These are phyloP conservation scores for Pachycephus smyrnensis DNA, from an alignment of 2,888 invertebrate genomes.

Conservation along the genomic window DNA sequence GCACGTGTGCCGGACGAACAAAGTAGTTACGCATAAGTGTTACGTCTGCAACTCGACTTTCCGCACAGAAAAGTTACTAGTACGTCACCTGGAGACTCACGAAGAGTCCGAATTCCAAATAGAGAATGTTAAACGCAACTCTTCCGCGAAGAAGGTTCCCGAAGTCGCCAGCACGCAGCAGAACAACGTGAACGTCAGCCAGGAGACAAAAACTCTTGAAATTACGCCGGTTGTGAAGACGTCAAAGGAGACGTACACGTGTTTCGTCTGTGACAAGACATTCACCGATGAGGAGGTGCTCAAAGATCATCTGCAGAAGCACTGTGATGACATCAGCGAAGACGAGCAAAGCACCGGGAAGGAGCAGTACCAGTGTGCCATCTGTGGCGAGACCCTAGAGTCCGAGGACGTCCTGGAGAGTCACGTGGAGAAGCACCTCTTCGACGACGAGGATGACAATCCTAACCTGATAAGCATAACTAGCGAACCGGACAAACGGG, in stretches of 20 bases:
- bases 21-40: constrained; percentile 44
- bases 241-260: constrained; percentile 42
- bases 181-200: neutral
- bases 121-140: constrained; percentile 23
- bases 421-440: constrained; percentile 59
- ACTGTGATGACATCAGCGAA: constrained; percentile 55
- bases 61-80: constrained; percentile 41
- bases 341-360: constrained; percentile 43
- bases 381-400: constrained; percentile 55
- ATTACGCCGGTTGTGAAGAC: constrained; percentile 4
- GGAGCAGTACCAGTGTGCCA: constrained; percentile 59
- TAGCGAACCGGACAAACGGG: constrained; percentile 31
- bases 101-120: constrained; percentile 42
- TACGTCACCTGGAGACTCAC: constrained; percentile 43
- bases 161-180: constrained; percentile 16
- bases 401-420: constrained; percentile 54
- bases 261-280: constrained; percentile 62
- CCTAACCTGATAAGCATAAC: constrained; percentile 55
- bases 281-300: constrained; percentile 58
- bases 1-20: constrained; percentile 51
- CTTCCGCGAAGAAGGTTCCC: neutral
- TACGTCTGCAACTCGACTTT: constrained; percentile 46
- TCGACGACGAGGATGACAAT: constrained; percentile 60
- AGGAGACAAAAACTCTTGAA: neutral
- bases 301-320: constrained; percentile 62